Evolutionary conservation across 2,113 vertebrate species (phyloP).

Genomic region (Promerops cafer): DNA sequence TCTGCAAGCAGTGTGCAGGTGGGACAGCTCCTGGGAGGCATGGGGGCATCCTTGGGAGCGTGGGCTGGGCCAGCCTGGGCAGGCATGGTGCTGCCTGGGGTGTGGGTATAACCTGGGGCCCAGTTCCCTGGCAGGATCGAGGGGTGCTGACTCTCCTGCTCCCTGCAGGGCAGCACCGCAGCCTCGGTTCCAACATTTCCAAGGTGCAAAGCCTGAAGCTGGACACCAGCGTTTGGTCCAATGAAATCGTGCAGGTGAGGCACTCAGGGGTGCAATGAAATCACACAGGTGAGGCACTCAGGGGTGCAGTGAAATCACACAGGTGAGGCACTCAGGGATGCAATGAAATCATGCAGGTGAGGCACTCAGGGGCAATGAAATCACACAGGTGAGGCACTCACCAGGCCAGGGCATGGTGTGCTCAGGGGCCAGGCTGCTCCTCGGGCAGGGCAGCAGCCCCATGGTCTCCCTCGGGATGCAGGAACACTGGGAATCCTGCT

Average conservation of each 20-base stretch:
- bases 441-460: neutral
- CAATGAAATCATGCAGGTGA: constrained; percentile 80
- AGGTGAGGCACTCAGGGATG: constrained; percentile 57
- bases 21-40: neutral
- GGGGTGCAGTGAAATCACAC: neutral
- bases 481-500: neutral
- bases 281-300: rapidly evolving
- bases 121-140: neutral
- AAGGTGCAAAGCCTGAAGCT: constrained; percentile 98
- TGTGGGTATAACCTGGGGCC: rapidly evolving
- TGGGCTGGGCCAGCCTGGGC: neutral
- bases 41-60: rapidly evolving
- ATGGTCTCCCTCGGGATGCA: rapidly evolving
- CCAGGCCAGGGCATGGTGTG: neutral
- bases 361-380: neutral
- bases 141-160: neutral
- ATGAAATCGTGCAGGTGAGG: constrained; percentile 28
- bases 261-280: constrained; percentile 75
- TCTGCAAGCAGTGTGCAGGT: constrained; percentile 98
- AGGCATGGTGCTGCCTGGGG: neutral
- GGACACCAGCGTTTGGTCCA: constrained; percentile 96
- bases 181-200: constrained; percentile 90
- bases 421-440: neutral
- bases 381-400: neutral
- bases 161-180: constrained; percentile 86